A percentile compares a stretch with the other conserved stretches of the same genome.
Conservation (phyloP, 2,113 vertebrate genomes). For the Paramisgurnus dabryanus region DNA sequence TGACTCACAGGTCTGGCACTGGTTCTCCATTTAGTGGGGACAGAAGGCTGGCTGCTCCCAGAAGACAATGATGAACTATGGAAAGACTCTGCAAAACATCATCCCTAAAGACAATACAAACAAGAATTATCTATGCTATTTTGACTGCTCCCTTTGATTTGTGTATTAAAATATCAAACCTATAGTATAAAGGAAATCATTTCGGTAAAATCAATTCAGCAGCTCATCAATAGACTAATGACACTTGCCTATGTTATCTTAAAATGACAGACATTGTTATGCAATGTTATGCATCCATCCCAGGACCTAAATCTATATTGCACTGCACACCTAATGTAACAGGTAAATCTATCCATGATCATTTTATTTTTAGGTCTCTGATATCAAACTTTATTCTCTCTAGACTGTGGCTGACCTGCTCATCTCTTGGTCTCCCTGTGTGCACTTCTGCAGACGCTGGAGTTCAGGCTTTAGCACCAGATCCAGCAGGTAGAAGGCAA, state of each 20-base stretch:
- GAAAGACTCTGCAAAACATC: constrained; percentile 92
- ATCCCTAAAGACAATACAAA: constrained; percentile 76
- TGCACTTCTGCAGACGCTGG: constrained; percentile 79
- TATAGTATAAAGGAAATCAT: not conserved
- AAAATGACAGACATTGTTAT: too few species aligned
- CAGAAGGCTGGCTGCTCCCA: constrained; percentile 89
- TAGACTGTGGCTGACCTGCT: constrained; percentile 64
- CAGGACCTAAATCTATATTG: too few species aligned
- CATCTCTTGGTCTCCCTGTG: constrained; percentile 86
- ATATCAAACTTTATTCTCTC: not conserved
- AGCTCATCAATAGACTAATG: too few species aligned
- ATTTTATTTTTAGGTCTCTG: not conserved
- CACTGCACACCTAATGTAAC: too few species aligned
- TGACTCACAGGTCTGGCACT: constrained; percentile 87
- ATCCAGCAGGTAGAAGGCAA: constrained; percentile 88
- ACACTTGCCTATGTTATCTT: too few species aligned
- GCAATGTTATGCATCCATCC: too few species aligned
- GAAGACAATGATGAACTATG: constrained; percentile 92
- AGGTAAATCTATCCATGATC: too few species aligned
- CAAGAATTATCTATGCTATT: not conserved
- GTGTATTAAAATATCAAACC: not conserved
- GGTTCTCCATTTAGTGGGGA: constrained; percentile 88
- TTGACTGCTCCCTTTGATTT: too few species aligned
- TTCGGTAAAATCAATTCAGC: not conserved
- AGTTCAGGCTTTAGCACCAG: constrained; percentile 93